These are phyloP conservation scores for Tethya wilhelma DNA, from an alignment of 37 sponge, comb jelly and placozoan species.

Conservation along the genomic window DNA sequence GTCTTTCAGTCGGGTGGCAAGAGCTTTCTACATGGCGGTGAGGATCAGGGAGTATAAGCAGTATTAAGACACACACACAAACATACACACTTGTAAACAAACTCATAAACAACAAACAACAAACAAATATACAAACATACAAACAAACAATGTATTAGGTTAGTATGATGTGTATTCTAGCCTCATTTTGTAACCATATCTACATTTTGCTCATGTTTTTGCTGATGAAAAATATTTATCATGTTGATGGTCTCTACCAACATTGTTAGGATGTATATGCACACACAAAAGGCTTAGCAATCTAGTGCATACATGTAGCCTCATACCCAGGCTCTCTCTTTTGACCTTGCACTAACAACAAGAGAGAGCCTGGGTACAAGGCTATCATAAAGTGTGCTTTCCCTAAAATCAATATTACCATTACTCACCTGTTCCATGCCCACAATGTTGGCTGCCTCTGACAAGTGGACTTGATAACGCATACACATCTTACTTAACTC, in stretches of 20 bases:
- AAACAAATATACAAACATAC: constrained; percentile 1
- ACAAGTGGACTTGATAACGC: constrained; percentile 46
- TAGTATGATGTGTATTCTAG: background rate
- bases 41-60: constrained; percentile 7
- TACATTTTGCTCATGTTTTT: too few species aligned
- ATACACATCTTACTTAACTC: constrained; percentile 12
- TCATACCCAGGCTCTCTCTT: too few species aligned
- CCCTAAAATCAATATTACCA: too few species aligned
- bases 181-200: background rate
- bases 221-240: background rate
- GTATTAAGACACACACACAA: background rate
- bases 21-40: constrained; percentile 23
- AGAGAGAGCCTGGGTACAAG: too few species aligned
- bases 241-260: background rate
- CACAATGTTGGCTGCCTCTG: constrained; percentile 18
- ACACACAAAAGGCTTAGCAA: too few species aligned
- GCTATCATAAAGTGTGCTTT: too few species aligned
- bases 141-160: background rate
- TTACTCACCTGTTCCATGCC: constrained; percentile 39
- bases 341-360: too few species aligned
- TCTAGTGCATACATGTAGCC: too few species aligned
- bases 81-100: background rate
- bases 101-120: background rate
- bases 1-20: constrained; percentile 64
- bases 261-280: too few species aligned